These are phyloP conservation scores for Psilanteris sp. DNA, from an alignment of 1,140 invertebrate species.

Conservation along the genomic window DNA sequence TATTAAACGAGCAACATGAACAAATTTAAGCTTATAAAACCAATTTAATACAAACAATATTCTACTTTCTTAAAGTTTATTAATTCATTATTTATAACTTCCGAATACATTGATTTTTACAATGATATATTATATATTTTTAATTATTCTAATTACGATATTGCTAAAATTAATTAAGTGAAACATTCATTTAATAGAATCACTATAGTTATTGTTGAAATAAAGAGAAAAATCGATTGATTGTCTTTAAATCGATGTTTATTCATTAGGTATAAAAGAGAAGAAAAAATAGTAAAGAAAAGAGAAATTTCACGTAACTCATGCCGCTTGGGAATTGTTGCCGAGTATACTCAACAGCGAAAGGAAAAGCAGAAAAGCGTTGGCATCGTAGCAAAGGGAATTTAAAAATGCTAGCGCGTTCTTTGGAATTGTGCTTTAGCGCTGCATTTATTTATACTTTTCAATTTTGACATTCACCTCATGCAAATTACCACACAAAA, in stretches of 20 bases:
- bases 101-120: no score
- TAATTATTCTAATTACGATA: no score
- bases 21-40: no score
- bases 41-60: no score
- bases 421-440: conserved; percentile 46
- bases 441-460: conserved; percentile 51
- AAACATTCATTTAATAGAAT: no score
- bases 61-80: no score
- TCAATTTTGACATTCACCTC: conserved; percentile 32
- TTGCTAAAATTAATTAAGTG: no score
- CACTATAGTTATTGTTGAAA: no score
- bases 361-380: conserved; percentile 28
- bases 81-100: no score
- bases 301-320: conserved; percentile 16
- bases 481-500: conserved; percentile 24
- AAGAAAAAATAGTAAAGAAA: neutral
- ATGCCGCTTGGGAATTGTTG: conserved; percentile 33
- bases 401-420: conserved; percentile 43
- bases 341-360: conserved; percentile 26
- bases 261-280: conserved; percentile 10
- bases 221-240: no score
- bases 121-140: no score
- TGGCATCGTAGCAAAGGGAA: conserved; percentile 56
- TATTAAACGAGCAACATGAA: no score
- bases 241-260: conserved; percentile 1